Evolutionary conservation across 2,113 vertebrate species (phyloP).

Genomic region (Oxyura jamaicensis): DNA sequence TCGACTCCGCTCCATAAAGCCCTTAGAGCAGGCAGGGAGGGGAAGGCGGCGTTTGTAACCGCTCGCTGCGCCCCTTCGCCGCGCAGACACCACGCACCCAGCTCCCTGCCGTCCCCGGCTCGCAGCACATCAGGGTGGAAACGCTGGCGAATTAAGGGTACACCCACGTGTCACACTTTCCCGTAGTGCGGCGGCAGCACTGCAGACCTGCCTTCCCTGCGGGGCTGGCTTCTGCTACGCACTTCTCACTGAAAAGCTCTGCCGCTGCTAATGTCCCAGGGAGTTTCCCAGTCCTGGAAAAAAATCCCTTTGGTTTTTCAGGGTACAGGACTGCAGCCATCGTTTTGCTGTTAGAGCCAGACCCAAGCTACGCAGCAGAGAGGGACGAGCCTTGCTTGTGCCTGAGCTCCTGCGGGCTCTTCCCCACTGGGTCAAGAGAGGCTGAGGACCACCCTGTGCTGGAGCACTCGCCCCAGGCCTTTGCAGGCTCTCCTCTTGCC

Average conservation of each 20-base stretch:
- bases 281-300: background rate
- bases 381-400: background rate
- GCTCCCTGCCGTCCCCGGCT: background rate
- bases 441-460: background rate
- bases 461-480: background rate
- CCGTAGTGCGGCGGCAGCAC: background rate
- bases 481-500: background rate
- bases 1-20: background rate
- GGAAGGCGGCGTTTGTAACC: background rate
- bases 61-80: rapidly evolving
- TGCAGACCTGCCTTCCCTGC: background rate
- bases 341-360: background rate
- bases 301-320: background rate
- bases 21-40: background rate
- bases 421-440: background rate
- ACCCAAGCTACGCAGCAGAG: background rate
- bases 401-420: background rate
- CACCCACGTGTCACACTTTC: background rate
- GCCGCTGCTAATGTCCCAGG: background rate
- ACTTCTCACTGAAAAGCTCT: background rate
- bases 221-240: background rate
- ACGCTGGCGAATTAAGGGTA: background rate
- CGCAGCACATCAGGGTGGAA: background rate
- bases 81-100: background rate
- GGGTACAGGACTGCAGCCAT: background rate